phyloP scores from a whole-genome alignment of 2,888 invertebrate genomes.

The Chydorus sphaericus region DNA sequence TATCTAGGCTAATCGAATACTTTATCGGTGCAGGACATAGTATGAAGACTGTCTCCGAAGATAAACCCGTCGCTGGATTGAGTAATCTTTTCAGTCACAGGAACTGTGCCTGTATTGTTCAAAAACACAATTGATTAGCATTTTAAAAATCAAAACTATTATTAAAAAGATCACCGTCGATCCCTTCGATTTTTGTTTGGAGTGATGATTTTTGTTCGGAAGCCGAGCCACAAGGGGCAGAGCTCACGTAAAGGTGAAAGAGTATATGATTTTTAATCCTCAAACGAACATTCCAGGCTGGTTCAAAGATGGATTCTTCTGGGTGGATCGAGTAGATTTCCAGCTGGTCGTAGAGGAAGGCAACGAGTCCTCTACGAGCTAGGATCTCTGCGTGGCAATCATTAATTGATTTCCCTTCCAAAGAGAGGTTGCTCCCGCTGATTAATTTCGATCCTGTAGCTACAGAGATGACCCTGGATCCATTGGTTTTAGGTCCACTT shows the following conservation, averaged over 20 bases:
- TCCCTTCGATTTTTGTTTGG: too few relatives aligned
- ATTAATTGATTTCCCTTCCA: constrained; percentile 69
- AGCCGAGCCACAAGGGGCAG: constrained; percentile 97
- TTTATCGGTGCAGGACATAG: constrained; percentile 98
- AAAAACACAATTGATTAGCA: too few relatives aligned
- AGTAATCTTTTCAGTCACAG: too few relatives aligned
- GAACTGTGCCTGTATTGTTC: too few relatives aligned
- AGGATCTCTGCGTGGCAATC: constrained; percentile 97
- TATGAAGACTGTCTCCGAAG: constrained; percentile 79
- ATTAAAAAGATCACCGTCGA: too few relatives aligned
- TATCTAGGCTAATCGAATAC: too few relatives aligned
- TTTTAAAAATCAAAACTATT: too few relatives aligned
- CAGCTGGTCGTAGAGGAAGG: constrained; percentile 38
- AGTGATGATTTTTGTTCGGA: too few relatives aligned
- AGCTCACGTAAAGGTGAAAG: constrained; percentile 91
- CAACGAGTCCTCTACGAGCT: constrained; percentile 49
- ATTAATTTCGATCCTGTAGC: constrained; percentile 91
- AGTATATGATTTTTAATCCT: constrained; percentile 26
- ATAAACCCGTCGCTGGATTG: too few relatives aligned
- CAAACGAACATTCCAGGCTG: constrained; percentile 24
- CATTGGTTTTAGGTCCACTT: constrained; percentile 35
- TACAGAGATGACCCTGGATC: constrained; percentile 47
- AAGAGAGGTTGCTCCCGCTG: constrained; percentile 81
- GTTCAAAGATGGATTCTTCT: constrained; percentile 32
- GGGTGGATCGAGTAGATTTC: constrained; percentile 41